These are phyloP conservation scores for Aporrectodea caliginosa DNA, from an alignment of 1,140 invertebrate species.

Conservation along the genomic window DNA sequence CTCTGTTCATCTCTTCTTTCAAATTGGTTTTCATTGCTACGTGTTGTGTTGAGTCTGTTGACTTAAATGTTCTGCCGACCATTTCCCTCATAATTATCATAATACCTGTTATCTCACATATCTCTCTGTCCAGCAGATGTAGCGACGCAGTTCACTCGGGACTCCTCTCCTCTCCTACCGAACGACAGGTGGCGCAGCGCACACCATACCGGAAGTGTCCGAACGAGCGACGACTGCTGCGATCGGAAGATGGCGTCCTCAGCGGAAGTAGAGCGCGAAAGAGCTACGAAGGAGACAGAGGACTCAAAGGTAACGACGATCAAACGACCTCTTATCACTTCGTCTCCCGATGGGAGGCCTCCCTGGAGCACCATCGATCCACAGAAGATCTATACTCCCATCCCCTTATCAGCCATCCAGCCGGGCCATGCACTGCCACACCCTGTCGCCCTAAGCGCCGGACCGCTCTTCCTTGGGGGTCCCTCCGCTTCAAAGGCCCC, in stretches of 20 bases:
- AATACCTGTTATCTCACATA: background rate
- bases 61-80: background rate
- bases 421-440: background rate
- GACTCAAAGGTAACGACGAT: background rate
- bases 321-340: background rate
- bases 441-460: background rate
- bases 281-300: background rate
- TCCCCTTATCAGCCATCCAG: background rate
- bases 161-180: background rate
- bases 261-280: background rate
- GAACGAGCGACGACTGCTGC: too few relatives aligned
- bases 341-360: background rate
- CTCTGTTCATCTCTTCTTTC: too few relatives aligned
- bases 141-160: background rate
- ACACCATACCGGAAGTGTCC: background rate
- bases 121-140: background rate
- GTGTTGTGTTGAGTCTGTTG: too few relatives aligned
- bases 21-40: too few relatives aligned
- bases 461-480: background rate
- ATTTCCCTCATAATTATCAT: background rate
- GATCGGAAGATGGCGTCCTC: too few relatives aligned
- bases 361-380: background rate
- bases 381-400: background rate
- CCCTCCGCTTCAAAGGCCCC: background rate
- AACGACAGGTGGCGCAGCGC: background rate